These are phyloP conservation scores for Ormyrus nitidulus DNA, from an alignment of 2,888 invertebrate species.

Conservation along the genomic window DNA sequence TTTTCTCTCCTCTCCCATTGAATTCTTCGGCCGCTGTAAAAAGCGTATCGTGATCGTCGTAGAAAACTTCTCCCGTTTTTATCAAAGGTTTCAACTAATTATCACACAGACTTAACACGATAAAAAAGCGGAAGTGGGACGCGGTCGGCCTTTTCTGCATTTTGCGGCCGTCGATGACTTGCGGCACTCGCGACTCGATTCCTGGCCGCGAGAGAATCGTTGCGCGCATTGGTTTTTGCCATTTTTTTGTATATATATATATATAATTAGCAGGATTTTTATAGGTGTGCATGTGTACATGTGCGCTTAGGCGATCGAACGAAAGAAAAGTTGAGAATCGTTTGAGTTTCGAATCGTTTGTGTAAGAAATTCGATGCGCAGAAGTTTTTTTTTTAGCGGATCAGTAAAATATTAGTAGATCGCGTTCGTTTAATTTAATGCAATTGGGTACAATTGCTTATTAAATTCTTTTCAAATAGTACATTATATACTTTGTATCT, in stretches of 20 bases:
- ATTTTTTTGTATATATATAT: constrained; percentile 24
- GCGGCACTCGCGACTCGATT: constrained; percentile 15
- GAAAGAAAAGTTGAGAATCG: constrained; percentile 42
- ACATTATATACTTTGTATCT: not conserved
- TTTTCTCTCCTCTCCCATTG: not conserved
- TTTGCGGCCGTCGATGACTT: constrained; percentile 23
- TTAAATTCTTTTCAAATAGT: not conserved
- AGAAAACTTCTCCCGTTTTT: constrained; percentile 47
- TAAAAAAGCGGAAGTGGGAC: constrained; percentile 37
- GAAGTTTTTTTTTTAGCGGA: constrained; percentile 2
- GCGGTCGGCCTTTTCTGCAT: not conserved
- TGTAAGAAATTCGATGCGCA: constrained; percentile 52
- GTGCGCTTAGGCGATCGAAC: constrained; percentile 50
- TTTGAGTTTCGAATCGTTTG: constrained; percentile 55
- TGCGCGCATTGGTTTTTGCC: constrained; percentile 14
- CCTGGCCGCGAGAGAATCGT: constrained; percentile 21
- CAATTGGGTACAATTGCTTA: constrained; percentile 9
- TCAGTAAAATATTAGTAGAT: constrained; percentile 25
- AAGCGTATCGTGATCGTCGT: constrained; percentile 35
- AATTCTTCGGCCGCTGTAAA: constrained; percentile 8
- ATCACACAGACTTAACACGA: constrained; percentile 48
- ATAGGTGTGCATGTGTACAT: constrained; percentile 48
- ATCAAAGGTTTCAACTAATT: constrained; percentile 45
- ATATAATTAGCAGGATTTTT: constrained; percentile 29
- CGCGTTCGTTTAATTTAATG: constrained; percentile 3